Evolutionary conservation across 30 jellyfish, hydroid and myxozoan species (phyloP), one percentile per base, ranked within the genome.

Genomic region (Pseudorhiza aurosa): DNA sequence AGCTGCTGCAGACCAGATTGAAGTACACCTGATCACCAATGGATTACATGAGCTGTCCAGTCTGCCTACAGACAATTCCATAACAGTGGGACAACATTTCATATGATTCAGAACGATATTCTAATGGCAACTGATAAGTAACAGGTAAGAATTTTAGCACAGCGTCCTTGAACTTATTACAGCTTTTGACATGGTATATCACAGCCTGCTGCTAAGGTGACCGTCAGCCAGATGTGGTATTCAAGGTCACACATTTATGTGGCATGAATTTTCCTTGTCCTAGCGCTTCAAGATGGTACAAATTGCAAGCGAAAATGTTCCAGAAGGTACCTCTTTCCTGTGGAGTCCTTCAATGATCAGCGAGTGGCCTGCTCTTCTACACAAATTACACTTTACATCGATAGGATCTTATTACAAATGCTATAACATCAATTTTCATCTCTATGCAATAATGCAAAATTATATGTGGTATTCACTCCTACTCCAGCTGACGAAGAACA

Each of bases 141-240:
- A 28, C 51, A 32, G 45, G 84, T 55, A 65, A 46, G 68, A 51
- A 81, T 81, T 65, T 77, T 46, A 22, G 68, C 55, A 64, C 53
- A 65, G 19, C n/a, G n/a, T n/a, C n/a, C 85, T 81, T 53, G 85
- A 81, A 49, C 85, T 47, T 21, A 64, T 85, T 17, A 68, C 92
- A 64, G 92, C 92, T 46, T 64, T 81, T 55, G 68, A 81, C 46
- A 65, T 77, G 46, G 79, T 65, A 81, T 33, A 81, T 65, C 82
- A 78, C 47, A 37, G 77, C 37, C 30, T 81, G 77, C 72, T 81
- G 56, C 77, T 67, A 70, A 64, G 50, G 70, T 77, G 92, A 37
- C 77, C 65, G 2, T 44, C 47, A 4, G 68, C 47, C 27, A 65
- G 92, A 47, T 68, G 68, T 53, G 92, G 92, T 36, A 69, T 65